A percentile compares a stretch with the other conserved stretches of the same genome.
Evolutionary conservation across 2,113 vertebrate species (phyloP).

Genomic region (Podocnemis expansa): DNA sequence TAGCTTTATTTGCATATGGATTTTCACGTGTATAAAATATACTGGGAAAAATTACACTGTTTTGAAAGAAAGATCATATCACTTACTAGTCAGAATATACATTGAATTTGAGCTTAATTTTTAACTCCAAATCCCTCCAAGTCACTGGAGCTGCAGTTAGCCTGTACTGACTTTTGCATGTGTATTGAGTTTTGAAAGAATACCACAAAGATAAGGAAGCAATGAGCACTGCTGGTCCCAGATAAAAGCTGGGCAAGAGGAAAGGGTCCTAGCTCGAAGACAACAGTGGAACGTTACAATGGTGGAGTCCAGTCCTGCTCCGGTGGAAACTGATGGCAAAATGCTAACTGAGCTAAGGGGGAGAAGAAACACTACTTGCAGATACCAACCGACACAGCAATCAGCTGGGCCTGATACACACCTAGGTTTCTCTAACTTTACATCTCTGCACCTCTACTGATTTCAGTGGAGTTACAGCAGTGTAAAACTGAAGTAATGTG

Average conservation of each 20-base stretch:
- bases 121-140: not conserved
- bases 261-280: not conserved
- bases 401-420: not conserved
- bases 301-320: rapidly evolving
- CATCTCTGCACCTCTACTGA: rapidly evolving
- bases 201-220: not conserved
- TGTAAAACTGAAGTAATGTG: not conserved
- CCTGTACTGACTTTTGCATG: not conserved
- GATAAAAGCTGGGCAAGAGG: not conserved
- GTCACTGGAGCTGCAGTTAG: not conserved
- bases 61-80: not conserved
- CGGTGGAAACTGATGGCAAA: not conserved
- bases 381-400: not conserved
- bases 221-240: constrained; percentile 1
- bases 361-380: not conserved
- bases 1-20: not conserved
- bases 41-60: not conserved
- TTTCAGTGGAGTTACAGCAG: not conserved
- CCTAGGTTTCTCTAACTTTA: not conserved
- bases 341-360: constrained; percentile 4
- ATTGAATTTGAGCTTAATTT: not conserved
- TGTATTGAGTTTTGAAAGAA: constrained; percentile 40
- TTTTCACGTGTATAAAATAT: not conserved
- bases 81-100: not conserved
- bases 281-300: constrained; percentile 13